Evolutionary conservation across 2,113 vertebrate genomes (phyloP), one percentile per base, ranked within the genome.

Genomic region (Equus quagga): DNA sequence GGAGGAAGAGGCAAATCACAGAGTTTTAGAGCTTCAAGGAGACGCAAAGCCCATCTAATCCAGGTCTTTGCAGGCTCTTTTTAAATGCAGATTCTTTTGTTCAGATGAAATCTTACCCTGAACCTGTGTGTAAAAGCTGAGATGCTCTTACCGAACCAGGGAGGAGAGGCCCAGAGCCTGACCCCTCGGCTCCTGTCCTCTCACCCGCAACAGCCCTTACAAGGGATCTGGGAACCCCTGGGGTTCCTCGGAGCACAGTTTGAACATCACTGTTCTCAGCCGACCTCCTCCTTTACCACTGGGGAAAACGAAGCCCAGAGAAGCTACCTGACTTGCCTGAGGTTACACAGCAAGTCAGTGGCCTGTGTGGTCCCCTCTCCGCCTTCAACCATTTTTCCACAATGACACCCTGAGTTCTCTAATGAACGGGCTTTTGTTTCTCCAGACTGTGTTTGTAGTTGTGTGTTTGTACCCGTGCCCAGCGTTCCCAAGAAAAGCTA

Each of bases 381-480:
- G 54, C 36, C 83, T 91, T 64, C 79, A 58, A 46, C 72, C 58
- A 51, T 60, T 83, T 97, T 96, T 97, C 96, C 79, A 72, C 87
- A 89, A 79, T 95, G 93, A 93, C 92, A 72, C 44, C 44, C 79
- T 5, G 49, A 75, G 49, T 72, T 44, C 36, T 54, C 87, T 17
- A 5, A 92, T 94, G 92, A 98, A 92, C 70, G 62, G 46, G 69
- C 97, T 94, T 97, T 97, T 97, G 93, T 98, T 94, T 87, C 94
- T 85, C 21, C 28, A 28, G 14, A 80, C 36, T 4, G 0, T 78
- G 64, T 95, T 89, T 97, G 83, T 85, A 64, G 92, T 72, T 81
- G 58, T 82, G 54, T 65, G 41, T 67, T 89, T 92, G 86, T 92
- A 41, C 46, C 65, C 0, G 5, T 94, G 92, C 87, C 95, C 90